Evolutionary conservation across 2,113 vertebrate species (phyloP).

Genomic region (Nycticorax nycticorax): DNA sequence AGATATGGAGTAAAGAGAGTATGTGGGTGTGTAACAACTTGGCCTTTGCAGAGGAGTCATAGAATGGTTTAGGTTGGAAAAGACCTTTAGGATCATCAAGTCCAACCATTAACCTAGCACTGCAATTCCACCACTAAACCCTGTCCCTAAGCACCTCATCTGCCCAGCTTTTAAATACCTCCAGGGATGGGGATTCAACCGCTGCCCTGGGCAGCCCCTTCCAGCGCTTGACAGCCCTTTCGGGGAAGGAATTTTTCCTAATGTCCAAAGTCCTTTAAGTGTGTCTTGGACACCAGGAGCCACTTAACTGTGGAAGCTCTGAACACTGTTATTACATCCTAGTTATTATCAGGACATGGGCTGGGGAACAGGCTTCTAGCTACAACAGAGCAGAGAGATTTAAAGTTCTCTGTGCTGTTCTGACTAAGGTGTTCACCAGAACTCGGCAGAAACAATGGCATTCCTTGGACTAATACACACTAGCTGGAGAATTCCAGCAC

Average conservation of each 20-base stretch:
- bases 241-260: too few relatives aligned
- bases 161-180: too few relatives aligned
- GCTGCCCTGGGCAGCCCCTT: too few relatives aligned
- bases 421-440: too few relatives aligned
- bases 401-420: background rate
- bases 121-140: too few relatives aligned
- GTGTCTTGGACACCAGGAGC: background rate
- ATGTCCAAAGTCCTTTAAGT: background rate
- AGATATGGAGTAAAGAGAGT: fast-evolving
- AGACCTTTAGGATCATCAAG: too few relatives aligned
- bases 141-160: too few relatives aligned
- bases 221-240: too few relatives aligned
- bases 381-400: background rate
- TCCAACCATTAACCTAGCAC: too few relatives aligned
- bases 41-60: background rate
- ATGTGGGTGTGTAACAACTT: background rate
- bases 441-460: fast-evolving
- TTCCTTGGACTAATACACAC: background rate
- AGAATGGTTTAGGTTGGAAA: too few relatives aligned
- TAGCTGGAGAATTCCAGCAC: background rate
- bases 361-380: background rate
- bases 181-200: too few relatives aligned
- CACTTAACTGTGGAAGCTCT: background rate
- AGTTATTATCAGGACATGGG: fast-evolving
- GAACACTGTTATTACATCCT: background rate